Percentiles rank a stretch among this genome's conserved stretches.
phyloP scores from a whole-genome alignment of 2,113 vertebrate genomes.

The Myocastor coypus region DNA sequence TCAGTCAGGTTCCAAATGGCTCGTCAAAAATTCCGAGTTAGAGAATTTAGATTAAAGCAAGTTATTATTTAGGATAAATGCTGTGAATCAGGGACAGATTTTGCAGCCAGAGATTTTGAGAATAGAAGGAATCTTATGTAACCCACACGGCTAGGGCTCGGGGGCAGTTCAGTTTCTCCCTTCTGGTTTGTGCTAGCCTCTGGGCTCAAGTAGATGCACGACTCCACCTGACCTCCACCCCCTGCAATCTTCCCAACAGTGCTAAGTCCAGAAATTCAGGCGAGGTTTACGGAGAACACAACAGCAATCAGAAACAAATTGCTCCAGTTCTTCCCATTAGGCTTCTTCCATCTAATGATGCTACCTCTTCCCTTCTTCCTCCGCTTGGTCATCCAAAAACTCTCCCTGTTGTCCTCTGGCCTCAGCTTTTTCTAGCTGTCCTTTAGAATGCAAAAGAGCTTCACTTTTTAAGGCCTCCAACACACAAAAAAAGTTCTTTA shows the following conservation, averaged over 20 bases:
- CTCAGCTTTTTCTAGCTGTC: neutral
- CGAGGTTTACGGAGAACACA: neutral
- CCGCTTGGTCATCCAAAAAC: neutral
- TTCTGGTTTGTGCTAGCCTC: neutral
- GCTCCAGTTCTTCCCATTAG: neutral
- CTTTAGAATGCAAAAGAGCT: neutral
- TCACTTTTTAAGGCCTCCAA: neutral
- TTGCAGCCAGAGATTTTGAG: slow-evolving; percentile 29
- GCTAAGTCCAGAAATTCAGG: neutral
- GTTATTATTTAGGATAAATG: slow-evolving; percentile 51
- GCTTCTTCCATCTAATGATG: neutral
- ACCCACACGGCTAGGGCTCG: neutral
- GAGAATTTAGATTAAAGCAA: slow-evolving; percentile 64
- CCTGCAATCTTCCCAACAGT: neutral
- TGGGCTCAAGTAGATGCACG: neutral
- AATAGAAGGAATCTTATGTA: neutral
- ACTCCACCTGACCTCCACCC: neutral
- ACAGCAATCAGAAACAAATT: neutral
- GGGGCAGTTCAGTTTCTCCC: neutral
- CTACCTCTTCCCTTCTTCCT: neutral
- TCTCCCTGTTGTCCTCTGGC: neutral
- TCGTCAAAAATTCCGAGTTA: slow-evolving; percentile 69
- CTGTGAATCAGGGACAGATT: slow-evolving; percentile 9
- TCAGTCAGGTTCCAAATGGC: slow-evolving; percentile 63
- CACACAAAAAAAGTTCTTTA: neutral